phyloP scores from a whole-genome alignment of 2,113 vertebrate genomes.

The Cebidichthys violaceus region DNA sequence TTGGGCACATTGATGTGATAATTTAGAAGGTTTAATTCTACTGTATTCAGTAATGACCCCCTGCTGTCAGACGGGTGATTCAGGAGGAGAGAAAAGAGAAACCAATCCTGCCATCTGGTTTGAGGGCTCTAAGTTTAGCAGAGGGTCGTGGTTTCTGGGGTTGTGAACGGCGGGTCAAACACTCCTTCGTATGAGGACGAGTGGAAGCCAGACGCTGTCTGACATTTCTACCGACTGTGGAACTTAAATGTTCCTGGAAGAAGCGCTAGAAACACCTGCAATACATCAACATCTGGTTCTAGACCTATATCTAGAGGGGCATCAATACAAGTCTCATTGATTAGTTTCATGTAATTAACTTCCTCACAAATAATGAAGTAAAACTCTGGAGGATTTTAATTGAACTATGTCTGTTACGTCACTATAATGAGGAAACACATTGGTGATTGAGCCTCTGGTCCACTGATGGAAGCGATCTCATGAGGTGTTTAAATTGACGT shows the following conservation, averaged over 20 bases:
- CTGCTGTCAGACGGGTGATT: constrained; percentile 40
- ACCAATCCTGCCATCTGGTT: constrained; percentile 68
- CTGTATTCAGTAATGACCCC: constrained; percentile 52
- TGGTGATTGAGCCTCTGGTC: too few relatives aligned
- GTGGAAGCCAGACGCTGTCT: constrained; percentile 30
- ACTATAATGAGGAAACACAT: too few relatives aligned
- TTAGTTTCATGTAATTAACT: neutral
- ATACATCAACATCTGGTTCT: neutral
- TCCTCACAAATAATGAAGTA: neutral
- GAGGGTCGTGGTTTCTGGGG: constrained; percentile 74
- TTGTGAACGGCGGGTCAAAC: constrained; percentile 52
- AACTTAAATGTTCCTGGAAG: neutral
- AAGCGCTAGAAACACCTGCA: neutral
- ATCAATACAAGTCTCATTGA: neutral
- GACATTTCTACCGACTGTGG: neutral
- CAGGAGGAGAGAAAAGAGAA: constrained; percentile 2
- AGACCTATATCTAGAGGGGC: neutral
- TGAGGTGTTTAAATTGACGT: too few relatives aligned
- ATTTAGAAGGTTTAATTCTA: constrained; percentile 57
- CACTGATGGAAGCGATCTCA: too few relatives aligned
- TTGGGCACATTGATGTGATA: constrained; percentile 65
- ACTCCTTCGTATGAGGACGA: constrained; percentile 18
- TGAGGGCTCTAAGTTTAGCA: constrained; percentile 79
- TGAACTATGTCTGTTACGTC: too few relatives aligned
- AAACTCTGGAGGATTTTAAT: too few relatives aligned